phyloP scores from a whole-genome alignment of 2,113 vertebrate genomes.

The Aptenodytes forsteri region DNA sequence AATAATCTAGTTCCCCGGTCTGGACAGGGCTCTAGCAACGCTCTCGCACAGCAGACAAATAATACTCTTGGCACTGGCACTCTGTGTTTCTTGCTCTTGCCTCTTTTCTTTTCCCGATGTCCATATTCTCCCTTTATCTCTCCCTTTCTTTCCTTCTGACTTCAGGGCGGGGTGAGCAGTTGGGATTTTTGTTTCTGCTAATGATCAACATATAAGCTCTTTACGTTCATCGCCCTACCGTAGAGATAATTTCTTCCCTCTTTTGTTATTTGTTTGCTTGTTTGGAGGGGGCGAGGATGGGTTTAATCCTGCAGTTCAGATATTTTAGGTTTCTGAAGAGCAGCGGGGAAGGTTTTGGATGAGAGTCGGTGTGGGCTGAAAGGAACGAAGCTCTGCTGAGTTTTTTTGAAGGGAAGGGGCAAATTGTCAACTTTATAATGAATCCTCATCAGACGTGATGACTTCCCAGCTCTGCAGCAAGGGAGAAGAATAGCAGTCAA shows the following conservation, averaged over 20 bases:
- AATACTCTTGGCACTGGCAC: not conserved
- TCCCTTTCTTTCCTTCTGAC: not conserved
- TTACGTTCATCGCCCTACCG: not conserved
- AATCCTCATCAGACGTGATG: not conserved
- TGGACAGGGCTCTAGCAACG: not conserved
- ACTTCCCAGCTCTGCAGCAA: not conserved
- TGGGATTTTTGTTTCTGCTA: not conserved
- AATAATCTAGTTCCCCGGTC: accelerated
- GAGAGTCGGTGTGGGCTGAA: not conserved
- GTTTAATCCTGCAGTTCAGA: not conserved
- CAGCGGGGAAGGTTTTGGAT: not conserved
- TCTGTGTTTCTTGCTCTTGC: not conserved
- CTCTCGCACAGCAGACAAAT: not conserved
- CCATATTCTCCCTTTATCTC: not conserved
- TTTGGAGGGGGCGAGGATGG: not conserved
- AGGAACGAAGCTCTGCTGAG: not conserved
- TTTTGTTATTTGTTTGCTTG: not conserved
- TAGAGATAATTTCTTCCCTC: not conserved
- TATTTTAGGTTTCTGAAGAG: not conserved
- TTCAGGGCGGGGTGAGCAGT: not conserved
- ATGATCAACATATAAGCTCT: not conserved
- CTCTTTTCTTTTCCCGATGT: not conserved
- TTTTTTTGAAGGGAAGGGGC: not conserved
- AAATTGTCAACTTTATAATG: slow-evolving; percentile 49
- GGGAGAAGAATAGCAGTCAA: not conserved